phyloP scores from a whole-genome alignment of 2,113 vertebrate genomes.

The Siniperca chuatsi region DNA sequence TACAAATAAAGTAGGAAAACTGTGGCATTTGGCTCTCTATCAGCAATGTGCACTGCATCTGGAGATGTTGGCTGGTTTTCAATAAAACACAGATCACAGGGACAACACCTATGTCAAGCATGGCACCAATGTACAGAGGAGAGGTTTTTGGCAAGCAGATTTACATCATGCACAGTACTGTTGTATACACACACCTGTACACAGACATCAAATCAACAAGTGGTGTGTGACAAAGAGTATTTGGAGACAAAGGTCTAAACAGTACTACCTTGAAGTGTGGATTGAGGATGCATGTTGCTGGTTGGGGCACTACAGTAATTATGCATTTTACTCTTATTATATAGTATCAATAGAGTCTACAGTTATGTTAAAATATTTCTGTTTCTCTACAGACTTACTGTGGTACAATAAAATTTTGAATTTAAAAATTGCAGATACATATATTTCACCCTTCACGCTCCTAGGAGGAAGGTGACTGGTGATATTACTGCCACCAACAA shows the following conservation, averaged over 20 bases:
- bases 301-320: constrained; percentile 26
- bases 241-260: constrained; percentile 27
- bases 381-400: constrained; percentile 5
- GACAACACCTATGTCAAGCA: constrained; percentile 63
- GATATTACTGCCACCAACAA: constrained; percentile 30
- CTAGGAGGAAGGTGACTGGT: neutral
- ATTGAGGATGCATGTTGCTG: constrained; percentile 39
- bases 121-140: constrained; percentile 64
- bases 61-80: constrained; percentile 61
- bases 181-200: constrained; percentile 57
- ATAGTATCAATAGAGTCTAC: neutral
- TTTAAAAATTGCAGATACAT: neutral
- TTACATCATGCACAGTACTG: constrained; percentile 71
- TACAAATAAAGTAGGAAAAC: constrained; percentile 56
- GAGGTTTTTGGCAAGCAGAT: constrained; percentile 68
- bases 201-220: constrained; percentile 61
- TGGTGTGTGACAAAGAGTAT: constrained; percentile 24
- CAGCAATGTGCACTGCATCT: constrained; percentile 52
- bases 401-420: neutral
- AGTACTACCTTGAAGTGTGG: constrained; percentile 23
- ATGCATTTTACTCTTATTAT: neutral
- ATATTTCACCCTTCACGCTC: neutral
- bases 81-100: constrained; percentile 60
- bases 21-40: constrained; percentile 55
- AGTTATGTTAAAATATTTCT: neutral